Evolutionary conservation across 30 jellyfish, hydroid and myxozoan species (phyloP).

Genomic region (Pseudorhiza aurosa): DNA sequence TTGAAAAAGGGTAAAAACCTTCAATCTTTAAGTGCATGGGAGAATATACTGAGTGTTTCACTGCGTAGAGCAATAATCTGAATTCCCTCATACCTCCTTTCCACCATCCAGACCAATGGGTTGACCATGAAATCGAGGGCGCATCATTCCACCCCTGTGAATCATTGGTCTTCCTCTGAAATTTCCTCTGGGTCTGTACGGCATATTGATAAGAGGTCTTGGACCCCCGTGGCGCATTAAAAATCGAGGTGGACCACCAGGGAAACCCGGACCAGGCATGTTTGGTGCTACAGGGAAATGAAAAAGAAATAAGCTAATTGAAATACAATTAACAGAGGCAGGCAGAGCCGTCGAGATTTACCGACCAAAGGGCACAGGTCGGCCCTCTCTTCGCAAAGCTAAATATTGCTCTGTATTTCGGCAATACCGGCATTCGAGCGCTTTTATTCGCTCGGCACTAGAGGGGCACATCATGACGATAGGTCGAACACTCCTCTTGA

Average conservation of each 20-base stretch:
- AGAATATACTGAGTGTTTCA: too few species aligned
- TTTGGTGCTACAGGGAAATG: neutral
- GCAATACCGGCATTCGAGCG: too few species aligned
- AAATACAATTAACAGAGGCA: neutral
- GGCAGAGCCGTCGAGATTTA: too few species aligned
- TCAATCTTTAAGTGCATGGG: too few species aligned
- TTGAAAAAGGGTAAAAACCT: neutral
- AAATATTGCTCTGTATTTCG: too few species aligned
- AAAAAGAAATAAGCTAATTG: neutral
- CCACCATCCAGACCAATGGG: slow-evolving; percentile 46
- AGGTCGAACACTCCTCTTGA: too few species aligned
- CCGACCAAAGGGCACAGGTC: too few species aligned
- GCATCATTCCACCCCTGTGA: slow-evolving; percentile 62
- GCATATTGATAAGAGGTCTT: slow-evolving; percentile 37
- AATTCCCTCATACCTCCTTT: slow-evolving; percentile 42
- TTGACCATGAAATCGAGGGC: slow-evolving; percentile 66
- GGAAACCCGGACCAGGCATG: slow-evolving; percentile 43
- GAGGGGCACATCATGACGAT: too few species aligned
- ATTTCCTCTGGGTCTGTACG: slow-evolving; percentile 48
- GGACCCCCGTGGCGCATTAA: slow-evolving; percentile 73
- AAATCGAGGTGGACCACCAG: slow-evolving; percentile 62
- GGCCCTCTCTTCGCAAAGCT: too few species aligned
- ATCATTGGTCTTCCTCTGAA: slow-evolving; percentile 70
- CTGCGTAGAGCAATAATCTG: too few species aligned
- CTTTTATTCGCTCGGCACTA: too few species aligned